Conservation (phyloP, 1,140 invertebrate genomes). For the Oscheius sp. region DNA sequence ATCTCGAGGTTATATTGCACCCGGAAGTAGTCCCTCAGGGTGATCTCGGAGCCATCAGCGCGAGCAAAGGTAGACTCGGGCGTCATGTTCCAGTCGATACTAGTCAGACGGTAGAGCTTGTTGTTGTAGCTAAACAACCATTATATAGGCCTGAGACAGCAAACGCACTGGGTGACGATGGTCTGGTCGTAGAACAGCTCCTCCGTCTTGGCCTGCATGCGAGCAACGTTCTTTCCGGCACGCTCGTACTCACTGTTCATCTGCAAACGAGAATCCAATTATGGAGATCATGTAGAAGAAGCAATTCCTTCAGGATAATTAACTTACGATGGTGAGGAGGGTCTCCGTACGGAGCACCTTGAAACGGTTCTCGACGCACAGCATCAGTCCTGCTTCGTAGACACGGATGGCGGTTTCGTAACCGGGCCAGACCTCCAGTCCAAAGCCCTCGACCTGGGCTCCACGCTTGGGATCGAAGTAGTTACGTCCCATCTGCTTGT, state of each 20-base stretch:
- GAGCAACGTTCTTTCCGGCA: neutral
- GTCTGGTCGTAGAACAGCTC: conserved; percentile 17
- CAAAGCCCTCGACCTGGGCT: neutral
- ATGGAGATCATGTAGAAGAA: too few relatives aligned
- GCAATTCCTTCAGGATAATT: too few relatives aligned
- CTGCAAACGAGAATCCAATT: too few relatives aligned
- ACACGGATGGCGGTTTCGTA: conserved; percentile 29
- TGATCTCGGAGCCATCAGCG: conserved; percentile 16
- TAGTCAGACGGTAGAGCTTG: conserved; percentile 21
- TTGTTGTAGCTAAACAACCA: too few relatives aligned
- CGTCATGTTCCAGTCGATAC: conserved; percentile 21
- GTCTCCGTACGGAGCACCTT: conserved; percentile 27
- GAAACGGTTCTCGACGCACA: conserved; percentile 36
- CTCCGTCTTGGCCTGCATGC: conserved; percentile 14
- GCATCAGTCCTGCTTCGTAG: conserved; percentile 30
- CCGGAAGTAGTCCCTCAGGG: conserved; percentile 22
- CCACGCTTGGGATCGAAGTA: conserved; percentile 24
- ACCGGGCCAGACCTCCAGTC: conserved; percentile 16
- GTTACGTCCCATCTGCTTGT: conserved; percentile 22
- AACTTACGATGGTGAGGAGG: neutral
- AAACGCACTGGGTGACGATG: conserved; percentile 29
- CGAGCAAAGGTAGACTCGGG: conserved; percentile 14
- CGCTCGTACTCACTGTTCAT: conserved; percentile 11
- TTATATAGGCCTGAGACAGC: too few relatives aligned
- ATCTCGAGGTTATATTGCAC: conserved; percentile 17